Conservation (phyloP, 2,113 vertebrate species). For the Cyprinodon tularosa region DNA sequence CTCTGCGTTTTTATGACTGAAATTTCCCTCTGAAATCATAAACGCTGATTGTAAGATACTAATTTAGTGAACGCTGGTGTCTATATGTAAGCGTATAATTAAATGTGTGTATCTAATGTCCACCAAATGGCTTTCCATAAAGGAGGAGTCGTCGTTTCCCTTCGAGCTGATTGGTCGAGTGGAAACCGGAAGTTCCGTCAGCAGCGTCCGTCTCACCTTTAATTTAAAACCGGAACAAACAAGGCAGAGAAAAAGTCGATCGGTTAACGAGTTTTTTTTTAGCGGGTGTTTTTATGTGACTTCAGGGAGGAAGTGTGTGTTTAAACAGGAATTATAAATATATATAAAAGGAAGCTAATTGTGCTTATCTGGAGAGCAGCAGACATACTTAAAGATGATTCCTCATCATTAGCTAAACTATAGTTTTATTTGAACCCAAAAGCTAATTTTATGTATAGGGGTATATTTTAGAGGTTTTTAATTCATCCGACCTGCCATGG, state of each 20-base stretch:
- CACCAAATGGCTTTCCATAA: no score
- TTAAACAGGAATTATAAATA: background rate
- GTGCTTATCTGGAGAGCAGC: background rate
- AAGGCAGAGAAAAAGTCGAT: constrained; percentile 17
- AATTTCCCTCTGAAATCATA: background rate
- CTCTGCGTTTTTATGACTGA: background rate
- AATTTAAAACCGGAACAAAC: constrained; percentile 69
- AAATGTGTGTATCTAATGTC: no score
- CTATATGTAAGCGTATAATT: no score
- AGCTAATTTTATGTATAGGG: background rate
- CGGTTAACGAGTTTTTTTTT: constrained; percentile 14
- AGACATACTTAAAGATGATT: constrained; percentile 5
- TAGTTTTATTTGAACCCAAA: constrained; percentile 29
- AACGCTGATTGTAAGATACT: background rate
- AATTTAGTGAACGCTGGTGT: background rate
- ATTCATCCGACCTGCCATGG: constrained; percentile 25
- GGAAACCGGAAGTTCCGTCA: constrained; percentile 52
- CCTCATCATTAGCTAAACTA: constrained; percentile 24
- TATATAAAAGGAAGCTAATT: background rate
- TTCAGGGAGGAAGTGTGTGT: background rate
- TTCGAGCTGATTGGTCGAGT: constrained; percentile 37
- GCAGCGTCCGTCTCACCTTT: constrained; percentile 3
- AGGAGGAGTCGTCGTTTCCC: background rate
- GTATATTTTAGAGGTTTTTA: background rate
- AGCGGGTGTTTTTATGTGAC: background rate